These are phyloP conservation scores for Abrostola triplasia DNA, from an alignment of 2,888 invertebrate genomes.

Conservation along the genomic window DNA sequence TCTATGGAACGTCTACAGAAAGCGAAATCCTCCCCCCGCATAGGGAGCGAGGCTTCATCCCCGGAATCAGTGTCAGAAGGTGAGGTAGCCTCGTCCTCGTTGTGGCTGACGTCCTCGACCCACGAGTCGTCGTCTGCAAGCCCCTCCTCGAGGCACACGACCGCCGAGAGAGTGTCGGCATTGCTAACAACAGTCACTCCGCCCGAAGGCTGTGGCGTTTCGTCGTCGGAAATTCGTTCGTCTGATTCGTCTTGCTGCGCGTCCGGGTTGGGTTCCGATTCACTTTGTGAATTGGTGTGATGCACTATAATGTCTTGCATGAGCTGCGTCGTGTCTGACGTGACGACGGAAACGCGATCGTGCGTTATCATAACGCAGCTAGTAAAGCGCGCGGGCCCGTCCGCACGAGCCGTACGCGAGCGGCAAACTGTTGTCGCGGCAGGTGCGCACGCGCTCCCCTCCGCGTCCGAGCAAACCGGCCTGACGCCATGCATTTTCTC, in stretches of 20 bases:
- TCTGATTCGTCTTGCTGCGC: slow-evolving; percentile 76
- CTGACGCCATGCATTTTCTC: slow-evolving; percentile 82
- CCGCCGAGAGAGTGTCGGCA: slow-evolving; percentile 91
- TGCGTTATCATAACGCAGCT: slow-evolving; percentile 97
- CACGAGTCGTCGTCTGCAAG: slow-evolving; percentile 97
- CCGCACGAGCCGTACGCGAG: slow-evolving; percentile 87
- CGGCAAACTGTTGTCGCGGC: slow-evolving; percentile 85
- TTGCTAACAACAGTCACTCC: slow-evolving; percentile 92
- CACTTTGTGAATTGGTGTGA: slow-evolving; percentile 90
- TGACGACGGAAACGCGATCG: slow-evolving; percentile 92
- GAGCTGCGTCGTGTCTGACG: slow-evolving; percentile 92
- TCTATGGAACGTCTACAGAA: slow-evolving; percentile 95
- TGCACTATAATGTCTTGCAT: slow-evolving; percentile 90
- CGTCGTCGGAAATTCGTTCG: slow-evolving; percentile 83
- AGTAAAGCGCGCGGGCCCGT: slow-evolving; percentile 92
- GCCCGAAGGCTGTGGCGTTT: slow-evolving; percentile 83
- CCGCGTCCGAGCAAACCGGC: slow-evolving; percentile 81
- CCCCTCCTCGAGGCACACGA: slow-evolving; percentile 94
- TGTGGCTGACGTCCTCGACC: slow-evolving; percentile 96
- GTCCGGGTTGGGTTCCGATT: slow-evolving; percentile 69
- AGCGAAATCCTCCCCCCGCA: slow-evolving; percentile 94
- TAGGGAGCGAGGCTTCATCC: slow-evolving; percentile 90
- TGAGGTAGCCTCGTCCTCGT: slow-evolving; percentile 92
- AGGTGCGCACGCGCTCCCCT: slow-evolving; percentile 86
- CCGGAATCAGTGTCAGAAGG: slow-evolving; percentile 91